Conservation (phyloP, 2,113 vertebrate species). For the Plectropomus leopardus region DNA sequence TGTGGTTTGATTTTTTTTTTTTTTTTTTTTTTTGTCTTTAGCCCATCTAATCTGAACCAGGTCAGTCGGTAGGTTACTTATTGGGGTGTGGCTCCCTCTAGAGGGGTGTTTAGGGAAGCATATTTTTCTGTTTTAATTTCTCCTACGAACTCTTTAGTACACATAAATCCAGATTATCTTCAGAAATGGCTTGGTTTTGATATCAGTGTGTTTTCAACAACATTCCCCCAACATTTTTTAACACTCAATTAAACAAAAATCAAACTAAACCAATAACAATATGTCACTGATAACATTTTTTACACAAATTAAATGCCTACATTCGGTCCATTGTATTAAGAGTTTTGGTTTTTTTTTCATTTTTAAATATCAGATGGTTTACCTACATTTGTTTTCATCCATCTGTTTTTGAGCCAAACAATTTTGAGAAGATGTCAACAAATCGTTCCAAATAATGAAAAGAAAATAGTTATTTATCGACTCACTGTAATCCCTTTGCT, state of each 20-base stretch:
- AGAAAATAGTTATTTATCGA: neutral
- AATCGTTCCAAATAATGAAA: neutral
- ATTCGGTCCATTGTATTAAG: neutral
- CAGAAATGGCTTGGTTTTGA: neutral
- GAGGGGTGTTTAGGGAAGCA: slow-evolving; percentile 41
- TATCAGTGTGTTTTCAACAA: neutral
- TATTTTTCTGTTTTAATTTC: neutral
- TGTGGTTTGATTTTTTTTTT: slow-evolving; percentile 22
- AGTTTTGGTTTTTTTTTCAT: neutral
- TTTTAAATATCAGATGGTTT: neutral
- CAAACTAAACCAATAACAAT: neutral
- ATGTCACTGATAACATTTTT: neutral
- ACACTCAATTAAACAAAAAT: neutral
- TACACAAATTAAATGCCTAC: neutral
- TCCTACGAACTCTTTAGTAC: neutral
- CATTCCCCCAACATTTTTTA: neutral
- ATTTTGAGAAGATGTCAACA: neutral
- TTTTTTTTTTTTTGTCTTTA: slow-evolving; percentile 26
- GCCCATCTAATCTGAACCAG: neutral
- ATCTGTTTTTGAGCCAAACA: neutral
- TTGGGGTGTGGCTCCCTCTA: slow-evolving; percentile 72
- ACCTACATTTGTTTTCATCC: neutral
- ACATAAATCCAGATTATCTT: neutral
- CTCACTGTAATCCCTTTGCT: neutral
- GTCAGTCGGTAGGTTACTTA: neutral